A percentile compares a stretch with the other conserved stretches of the same genome.
phyloP scores from a whole-genome alignment of 2,888 invertebrate species.

The Scaptomyza flava region DNA sequence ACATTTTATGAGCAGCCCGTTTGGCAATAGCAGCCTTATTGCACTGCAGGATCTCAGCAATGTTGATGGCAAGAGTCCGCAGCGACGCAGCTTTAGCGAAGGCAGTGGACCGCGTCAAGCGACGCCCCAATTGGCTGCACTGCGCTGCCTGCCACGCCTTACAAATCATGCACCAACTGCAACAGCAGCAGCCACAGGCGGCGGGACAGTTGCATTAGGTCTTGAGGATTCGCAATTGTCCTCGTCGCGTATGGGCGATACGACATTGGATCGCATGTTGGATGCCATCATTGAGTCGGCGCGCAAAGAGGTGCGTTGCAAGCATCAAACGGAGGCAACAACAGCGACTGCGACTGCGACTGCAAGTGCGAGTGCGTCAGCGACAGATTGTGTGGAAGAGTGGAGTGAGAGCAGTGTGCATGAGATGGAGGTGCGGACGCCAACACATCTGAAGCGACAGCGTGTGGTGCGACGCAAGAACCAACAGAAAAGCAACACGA shows the following conservation, averaged over 20 bases:
- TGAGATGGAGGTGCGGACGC: constrained; percentile 84
- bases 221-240: constrained; percentile 70
- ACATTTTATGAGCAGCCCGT: constrained; percentile 80
- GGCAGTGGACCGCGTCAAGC: constrained; percentile 69
- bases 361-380: too few relatives aligned
- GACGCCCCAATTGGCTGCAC: constrained; percentile 55
- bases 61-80: constrained; percentile 79
- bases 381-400: constrained; percentile 26
- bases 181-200: neutral
- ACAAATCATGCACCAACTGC: constrained; percentile 5
- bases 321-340: constrained; percentile 16
- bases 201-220: neutral
- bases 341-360: neutral
- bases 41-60: constrained; percentile 83
- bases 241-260: constrained; percentile 83
- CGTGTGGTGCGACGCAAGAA: constrained; percentile 83
- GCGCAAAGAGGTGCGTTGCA: constrained; percentile 77
- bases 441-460: constrained; percentile 82
- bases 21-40: constrained; percentile 78
- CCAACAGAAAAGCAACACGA: constrained; percentile 41
- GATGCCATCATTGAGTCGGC: constrained; percentile 84
- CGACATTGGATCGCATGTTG: constrained; percentile 83
- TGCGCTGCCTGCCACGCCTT: constrained; percentile 55
- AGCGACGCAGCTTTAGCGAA: constrained; percentile 68
- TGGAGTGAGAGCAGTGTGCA: constrained; percentile 81